Conservation (phyloP, 2,113 vertebrate species). For the Salvelinus alpinus region DNA sequence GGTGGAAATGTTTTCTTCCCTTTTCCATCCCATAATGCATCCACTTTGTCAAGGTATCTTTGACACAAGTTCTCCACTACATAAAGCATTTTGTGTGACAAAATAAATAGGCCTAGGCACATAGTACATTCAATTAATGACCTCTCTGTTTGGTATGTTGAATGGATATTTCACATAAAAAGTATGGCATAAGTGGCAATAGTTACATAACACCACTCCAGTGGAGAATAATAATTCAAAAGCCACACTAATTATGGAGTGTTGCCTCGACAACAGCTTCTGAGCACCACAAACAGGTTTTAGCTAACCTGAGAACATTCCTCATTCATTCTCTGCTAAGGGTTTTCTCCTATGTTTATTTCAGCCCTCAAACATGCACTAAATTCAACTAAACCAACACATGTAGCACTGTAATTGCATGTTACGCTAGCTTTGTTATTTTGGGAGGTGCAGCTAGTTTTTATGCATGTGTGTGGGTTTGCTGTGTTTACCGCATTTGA, state of each 20-base stretch:
- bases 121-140: not conserved
- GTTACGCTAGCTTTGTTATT: too few species aligned
- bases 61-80: too few species aligned
- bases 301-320: not conserved
- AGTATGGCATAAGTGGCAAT: not conserved
- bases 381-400: conserved; percentile 29
- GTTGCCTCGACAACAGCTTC: not conserved
- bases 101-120: too few species aligned
- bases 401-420: conserved; percentile 19
- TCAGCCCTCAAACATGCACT: conserved; percentile 22
- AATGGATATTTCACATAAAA: not conserved
- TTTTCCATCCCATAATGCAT: too few species aligned
- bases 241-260: not conserved
- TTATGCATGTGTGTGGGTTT: too few species aligned
- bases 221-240: not conserved
- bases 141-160: not conserved
- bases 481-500: too few species aligned
- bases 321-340: not conserved
- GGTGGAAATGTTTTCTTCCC: too few species aligned
- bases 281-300: not conserved
- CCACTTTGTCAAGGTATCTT: too few species aligned
- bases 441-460: too few species aligned
- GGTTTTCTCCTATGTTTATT: conserved; percentile 14
- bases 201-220: not conserved
- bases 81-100: too few species aligned